Evolutionary conservation across 37 sponge, comb jelly and placozoan genomes (phyloP).

Genomic region (Theonella swinhoei): DNA sequence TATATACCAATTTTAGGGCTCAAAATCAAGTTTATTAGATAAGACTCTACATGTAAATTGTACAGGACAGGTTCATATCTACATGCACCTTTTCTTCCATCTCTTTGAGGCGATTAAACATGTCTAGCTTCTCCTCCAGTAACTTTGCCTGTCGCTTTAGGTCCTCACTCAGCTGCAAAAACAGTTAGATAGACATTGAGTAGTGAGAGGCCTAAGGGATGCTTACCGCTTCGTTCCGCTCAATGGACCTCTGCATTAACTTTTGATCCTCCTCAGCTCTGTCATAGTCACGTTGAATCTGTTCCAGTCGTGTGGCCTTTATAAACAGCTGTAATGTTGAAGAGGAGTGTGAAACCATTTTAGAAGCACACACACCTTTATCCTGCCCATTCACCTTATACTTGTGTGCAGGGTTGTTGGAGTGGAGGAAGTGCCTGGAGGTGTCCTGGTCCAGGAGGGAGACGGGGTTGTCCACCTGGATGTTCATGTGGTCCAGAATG

Average conservation of each 20-base stretch:
- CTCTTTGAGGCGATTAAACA: slow-evolving; percentile 48
- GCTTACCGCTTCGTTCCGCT: slow-evolving; percentile 46
- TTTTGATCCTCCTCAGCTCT: slow-evolving; percentile 58
- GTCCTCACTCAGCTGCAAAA: slow-evolving; percentile 42
- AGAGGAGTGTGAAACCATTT: background rate
- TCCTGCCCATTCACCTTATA: slow-evolving; percentile 81
- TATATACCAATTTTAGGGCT: too few species aligned
- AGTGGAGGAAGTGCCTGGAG: slow-evolving; percentile 91
- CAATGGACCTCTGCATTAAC: slow-evolving; percentile 53
- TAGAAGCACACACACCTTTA: background rate
- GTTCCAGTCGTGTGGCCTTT: slow-evolving; percentile 97
- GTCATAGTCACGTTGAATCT: slow-evolving; percentile 81
- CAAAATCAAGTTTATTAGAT: too few species aligned
- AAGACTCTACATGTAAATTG: too few species aligned
- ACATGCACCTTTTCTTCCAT: slow-evolving; percentile 52
- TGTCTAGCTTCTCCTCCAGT: slow-evolving; percentile 71
- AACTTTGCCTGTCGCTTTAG: slow-evolving; percentile 53
- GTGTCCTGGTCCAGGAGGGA: slow-evolving; percentile 97
- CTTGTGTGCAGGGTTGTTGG: slow-evolving; percentile 67
- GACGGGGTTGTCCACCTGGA: slow-evolving; percentile 97
- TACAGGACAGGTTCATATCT: too few species aligned
- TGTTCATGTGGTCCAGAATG: slow-evolving; percentile 90
- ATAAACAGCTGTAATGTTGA: slow-evolving; percentile 78
- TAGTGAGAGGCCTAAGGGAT: background rate
- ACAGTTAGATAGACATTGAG: background rate